Evolutionary conservation across 2,113 vertebrate species (phyloP).

Genomic region (Fukomys damarensis): DNA sequence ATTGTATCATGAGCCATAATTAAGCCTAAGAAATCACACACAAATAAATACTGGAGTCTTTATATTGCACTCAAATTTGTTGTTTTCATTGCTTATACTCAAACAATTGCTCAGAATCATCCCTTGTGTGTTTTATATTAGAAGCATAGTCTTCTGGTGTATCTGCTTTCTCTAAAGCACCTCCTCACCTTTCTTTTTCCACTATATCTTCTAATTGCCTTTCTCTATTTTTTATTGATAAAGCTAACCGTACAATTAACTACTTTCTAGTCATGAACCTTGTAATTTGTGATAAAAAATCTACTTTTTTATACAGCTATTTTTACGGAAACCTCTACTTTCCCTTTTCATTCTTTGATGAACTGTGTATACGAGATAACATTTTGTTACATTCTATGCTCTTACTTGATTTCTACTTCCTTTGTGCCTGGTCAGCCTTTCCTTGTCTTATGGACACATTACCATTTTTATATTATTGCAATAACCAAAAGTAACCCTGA

Average conservation of each 20-base stretch:
- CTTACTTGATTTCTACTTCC: not conserved
- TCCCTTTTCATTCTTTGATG: not conserved
- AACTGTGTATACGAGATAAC: not conserved
- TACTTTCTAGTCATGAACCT: not conserved
- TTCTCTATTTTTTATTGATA: conserved; percentile 3
- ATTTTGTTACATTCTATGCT: not conserved
- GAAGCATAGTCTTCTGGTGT: not conserved
- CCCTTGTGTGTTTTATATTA: not conserved
- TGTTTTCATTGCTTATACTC: not conserved
- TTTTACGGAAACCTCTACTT: not conserved
- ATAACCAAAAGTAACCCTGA: not conserved
- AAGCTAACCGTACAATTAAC: conserved; percentile 16
- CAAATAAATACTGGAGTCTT: not conserved
- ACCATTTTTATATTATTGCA: not conserved
- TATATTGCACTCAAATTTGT: not conserved
- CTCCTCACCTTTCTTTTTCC: not conserved
- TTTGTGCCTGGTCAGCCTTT: too few species aligned
- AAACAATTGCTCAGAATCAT: not conserved
- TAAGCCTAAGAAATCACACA: not conserved
- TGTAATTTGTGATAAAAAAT: not conserved
- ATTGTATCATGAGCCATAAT: not conserved
- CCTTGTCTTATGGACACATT: not conserved
- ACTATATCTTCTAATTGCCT: not conserved
- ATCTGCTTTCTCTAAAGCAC: not conserved
- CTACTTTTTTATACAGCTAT: not conserved